Conservation (phyloP, 2,888 invertebrate genomes). For the Meteorus cinctellus region DNA sequence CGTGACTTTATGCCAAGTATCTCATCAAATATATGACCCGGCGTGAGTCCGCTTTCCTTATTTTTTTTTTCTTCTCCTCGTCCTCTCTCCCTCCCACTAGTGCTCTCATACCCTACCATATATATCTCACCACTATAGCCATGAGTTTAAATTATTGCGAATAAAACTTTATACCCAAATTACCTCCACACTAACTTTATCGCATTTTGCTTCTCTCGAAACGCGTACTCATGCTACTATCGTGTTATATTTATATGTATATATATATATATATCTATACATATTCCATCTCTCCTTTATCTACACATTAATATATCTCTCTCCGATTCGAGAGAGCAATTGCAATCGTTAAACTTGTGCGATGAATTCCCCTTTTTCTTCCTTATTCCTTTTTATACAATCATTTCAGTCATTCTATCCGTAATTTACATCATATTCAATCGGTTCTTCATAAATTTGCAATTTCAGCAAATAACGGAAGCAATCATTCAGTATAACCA, state of each 20-base stretch:
- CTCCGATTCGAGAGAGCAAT: neutral
- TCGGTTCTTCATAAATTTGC: no score
- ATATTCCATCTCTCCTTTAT: neutral
- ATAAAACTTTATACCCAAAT: slow-evolving; percentile 73
- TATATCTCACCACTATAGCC: slow-evolving; percentile 27
- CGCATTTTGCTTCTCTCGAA: slow-evolving; percentile 62
- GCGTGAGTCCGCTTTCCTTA: slow-evolving; percentile 46
- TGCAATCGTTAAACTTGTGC: slow-evolving; percentile 19
- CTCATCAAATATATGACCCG: slow-evolving; percentile 72
- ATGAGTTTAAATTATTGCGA: slow-evolving; percentile 68
- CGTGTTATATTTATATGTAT: no score
- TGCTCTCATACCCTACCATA: neutral
- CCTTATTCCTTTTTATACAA: no score
- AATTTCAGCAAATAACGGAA: no score
- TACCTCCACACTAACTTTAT: slow-evolving; percentile 72
- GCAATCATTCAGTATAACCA: no score
- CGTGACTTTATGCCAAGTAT: slow-evolving; percentile 73
- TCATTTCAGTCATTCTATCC: no score
- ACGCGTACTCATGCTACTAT: slow-evolving; percentile 30
- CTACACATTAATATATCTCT: slow-evolving; percentile 10
- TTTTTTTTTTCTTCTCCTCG: slow-evolving; percentile 31
- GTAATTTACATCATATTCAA: no score
- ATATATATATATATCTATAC: slow-evolving; percentile 6
- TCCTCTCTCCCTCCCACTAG: neutral
- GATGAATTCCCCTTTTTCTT: slow-evolving; percentile 19